Evolutionary conservation across 1,140 invertebrate genomes (phyloP).

Genomic region (Andrena cerasifolii): DNA sequence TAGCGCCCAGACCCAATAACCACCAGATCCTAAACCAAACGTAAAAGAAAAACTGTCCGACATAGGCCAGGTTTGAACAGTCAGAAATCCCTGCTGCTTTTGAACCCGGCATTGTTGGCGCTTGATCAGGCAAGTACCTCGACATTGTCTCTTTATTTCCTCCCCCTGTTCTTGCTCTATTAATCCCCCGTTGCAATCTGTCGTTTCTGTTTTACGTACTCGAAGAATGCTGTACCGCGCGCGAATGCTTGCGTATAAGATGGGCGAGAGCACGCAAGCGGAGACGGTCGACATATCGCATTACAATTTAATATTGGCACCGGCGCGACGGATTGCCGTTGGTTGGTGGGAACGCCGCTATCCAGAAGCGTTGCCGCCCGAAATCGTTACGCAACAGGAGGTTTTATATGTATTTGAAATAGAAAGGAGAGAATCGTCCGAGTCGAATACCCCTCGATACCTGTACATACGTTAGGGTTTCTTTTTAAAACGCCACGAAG

Average conservation of each 20-base stretch:
- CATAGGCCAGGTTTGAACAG: constrained; percentile 3
- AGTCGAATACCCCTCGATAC: not conserved
- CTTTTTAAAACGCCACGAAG: too few species aligned
- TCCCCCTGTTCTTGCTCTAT: not conserved
- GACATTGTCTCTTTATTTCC: not conserved
- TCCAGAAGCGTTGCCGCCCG: not conserved
- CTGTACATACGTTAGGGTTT: constrained; percentile 30
- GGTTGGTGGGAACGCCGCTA: constrained; percentile 19
- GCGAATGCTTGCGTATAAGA: not conserved
- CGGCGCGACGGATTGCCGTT: constrained; percentile 14
- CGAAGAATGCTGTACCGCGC: not conserved
- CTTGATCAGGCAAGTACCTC: constrained; percentile 8
- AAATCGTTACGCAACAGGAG: not conserved
- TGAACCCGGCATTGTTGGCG: not conserved
- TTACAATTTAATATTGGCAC: constrained; percentile 7
- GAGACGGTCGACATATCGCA: constrained; percentile 39
- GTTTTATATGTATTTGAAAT: not conserved
- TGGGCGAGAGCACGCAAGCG: not conserved
- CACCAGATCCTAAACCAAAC: constrained; percentile 15
- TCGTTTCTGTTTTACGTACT: not conserved
- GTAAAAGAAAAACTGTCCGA: not conserved
- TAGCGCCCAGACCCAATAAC: constrained; percentile 51
- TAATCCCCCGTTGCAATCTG: not conserved
- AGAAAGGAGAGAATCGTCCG: not conserved
- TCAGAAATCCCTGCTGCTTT: constrained; percentile 6